Evolutionary conservation across 1,140 invertebrate genomes (phyloP).

Genomic region (Cydia splendana): DNA sequence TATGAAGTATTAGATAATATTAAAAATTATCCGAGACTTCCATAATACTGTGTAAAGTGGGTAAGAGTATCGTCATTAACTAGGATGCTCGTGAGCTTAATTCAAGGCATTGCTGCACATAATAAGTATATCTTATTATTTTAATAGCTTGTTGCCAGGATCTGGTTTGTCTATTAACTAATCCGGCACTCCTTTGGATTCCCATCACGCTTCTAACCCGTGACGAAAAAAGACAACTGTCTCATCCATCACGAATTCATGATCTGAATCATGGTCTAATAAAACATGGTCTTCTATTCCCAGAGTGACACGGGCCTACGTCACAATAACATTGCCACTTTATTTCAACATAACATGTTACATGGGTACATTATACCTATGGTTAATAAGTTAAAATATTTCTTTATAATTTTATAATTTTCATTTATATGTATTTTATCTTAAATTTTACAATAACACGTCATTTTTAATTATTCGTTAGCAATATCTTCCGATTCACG

Average conservation of each 20-base stretch:
- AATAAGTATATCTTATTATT: constrained; percentile 16
- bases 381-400: too few species aligned
- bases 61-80: constrained; percentile 12
- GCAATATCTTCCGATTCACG: too few species aligned
- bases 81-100: background rate
- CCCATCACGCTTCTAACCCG: constrained; percentile 15
- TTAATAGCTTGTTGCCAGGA: constrained; percentile 21
- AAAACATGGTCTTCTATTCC: too few species aligned
- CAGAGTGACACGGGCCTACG: too few species aligned
- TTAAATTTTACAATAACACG: too few species aligned
- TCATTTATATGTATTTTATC: too few species aligned
- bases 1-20: background rate
- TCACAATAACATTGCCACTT: too few species aligned
- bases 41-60: background rate
- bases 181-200: constrained; percentile 20
- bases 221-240: constrained; percentile 31
- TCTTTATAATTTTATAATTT: too few species aligned
- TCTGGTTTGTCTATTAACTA: constrained; percentile 20
- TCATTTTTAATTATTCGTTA: too few species aligned
- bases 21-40: background rate
- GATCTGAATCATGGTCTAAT: constrained; percentile 40
- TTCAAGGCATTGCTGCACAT: background rate
- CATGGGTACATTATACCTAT: too few species aligned
- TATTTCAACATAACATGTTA: too few species aligned
- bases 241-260: constrained; percentile 42